Percentiles rank a stretch among this genome's conserved stretches.
These are phyloP conservation scores for Eulemur mongoz DNA, from an alignment of 2,797 vertebrate species.

Conservation along the genomic window DNA sequence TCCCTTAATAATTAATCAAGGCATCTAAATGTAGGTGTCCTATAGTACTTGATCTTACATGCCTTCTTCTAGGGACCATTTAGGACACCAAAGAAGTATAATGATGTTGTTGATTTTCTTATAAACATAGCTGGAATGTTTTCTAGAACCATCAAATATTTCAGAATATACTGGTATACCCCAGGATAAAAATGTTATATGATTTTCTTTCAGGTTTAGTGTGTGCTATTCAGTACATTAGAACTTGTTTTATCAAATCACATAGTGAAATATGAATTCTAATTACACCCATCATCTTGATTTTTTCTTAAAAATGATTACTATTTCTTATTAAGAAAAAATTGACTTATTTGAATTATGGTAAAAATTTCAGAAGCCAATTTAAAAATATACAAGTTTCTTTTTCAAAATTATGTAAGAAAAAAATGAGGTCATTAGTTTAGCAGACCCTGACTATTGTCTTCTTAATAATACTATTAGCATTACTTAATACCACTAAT, in stretches of 20 bases:
- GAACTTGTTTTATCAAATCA: background rate
- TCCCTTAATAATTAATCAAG: background rate
- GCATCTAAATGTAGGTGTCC: no score
- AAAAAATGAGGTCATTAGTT: background rate
- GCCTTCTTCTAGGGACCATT: background rate
- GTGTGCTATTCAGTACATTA: background rate
- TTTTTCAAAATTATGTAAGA: background rate
- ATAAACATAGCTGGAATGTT: background rate
- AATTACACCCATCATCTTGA: background rate
- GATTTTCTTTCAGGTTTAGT: background rate
- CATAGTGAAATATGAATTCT: background rate
- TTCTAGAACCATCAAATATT: background rate
- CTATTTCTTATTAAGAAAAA: background rate
- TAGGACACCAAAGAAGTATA: background rate
- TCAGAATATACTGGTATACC: background rate
- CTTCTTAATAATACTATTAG: background rate
- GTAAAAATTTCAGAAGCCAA: background rate
- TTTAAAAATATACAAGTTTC: background rate
- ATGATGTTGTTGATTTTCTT: background rate
- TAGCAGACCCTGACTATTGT: background rate
- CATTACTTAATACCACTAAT: background rate
- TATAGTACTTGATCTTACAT: background rate
- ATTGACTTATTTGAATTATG: background rate
- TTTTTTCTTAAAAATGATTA: background rate
- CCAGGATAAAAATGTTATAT: background rate